phyloP scores from a whole-genome alignment of 2,113 vertebrate genomes.

The Campylomormyrus tamandua region DNA sequence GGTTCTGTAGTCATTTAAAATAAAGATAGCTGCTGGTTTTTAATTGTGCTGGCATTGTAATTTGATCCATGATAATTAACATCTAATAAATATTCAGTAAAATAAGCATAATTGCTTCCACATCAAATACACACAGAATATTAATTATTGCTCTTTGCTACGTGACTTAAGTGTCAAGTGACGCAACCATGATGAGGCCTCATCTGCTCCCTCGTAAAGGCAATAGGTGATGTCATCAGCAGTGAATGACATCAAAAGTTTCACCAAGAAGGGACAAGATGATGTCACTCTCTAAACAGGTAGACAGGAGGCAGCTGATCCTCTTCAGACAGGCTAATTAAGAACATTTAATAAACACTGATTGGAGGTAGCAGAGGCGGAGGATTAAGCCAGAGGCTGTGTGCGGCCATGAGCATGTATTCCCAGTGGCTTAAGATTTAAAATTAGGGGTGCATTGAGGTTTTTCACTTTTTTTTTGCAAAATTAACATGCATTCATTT shows the following conservation, averaged over 20 bases:
- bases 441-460: conserved; percentile 41
- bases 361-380: conserved; percentile 56
- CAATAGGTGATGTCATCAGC: neutral
- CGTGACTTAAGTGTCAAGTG: conserved; percentile 53
- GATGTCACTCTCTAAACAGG: conserved; percentile 33
- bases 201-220: conserved; percentile 36
- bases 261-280: conserved; percentile 15
- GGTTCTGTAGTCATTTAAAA: conserved; percentile 51
- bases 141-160: conserved; percentile 57
- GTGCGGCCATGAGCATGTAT: conserved; percentile 55
- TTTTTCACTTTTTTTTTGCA: neutral
- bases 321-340: conserved; percentile 53
- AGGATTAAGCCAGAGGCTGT: conserved; percentile 61
- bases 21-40: conserved; percentile 65
- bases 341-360: conserved; percentile 59
- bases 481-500: conserved; percentile 16
- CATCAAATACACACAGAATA: conserved; percentile 52
- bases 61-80: conserved; percentile 38
- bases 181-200: conserved; percentile 33
- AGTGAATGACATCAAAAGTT: neutral
- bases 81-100: conserved; percentile 25
- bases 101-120: conserved; percentile 54
- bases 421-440: conserved; percentile 58
- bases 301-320: conserved; percentile 44
- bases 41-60: conserved; percentile 59